Evolutionary conservation across 2,797 vertebrate species (phyloP).

Genomic region (Gymnothorax reevesii): DNA sequence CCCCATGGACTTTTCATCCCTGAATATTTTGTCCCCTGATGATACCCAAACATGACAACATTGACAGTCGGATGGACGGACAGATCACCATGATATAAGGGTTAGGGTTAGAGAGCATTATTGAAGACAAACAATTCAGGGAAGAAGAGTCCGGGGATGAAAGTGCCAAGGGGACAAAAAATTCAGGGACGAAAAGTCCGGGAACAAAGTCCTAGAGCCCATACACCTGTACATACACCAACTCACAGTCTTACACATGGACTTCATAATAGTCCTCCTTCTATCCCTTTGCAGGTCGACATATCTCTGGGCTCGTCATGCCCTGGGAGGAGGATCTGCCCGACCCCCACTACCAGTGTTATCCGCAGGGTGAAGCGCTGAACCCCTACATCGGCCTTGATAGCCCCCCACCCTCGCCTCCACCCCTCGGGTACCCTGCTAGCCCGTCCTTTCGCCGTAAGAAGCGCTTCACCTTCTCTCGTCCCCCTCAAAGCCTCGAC

Average conservation of each 20-base stretch:
- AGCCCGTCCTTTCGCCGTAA: conserved; percentile 77
- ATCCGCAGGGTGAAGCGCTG: conserved; percentile 85
- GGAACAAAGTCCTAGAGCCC: not conserved
- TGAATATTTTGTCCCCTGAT: too few relatives aligned
- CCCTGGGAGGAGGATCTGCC: conserved; percentile 79
- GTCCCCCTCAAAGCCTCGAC: conserved; percentile 83
- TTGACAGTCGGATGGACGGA: too few relatives aligned
- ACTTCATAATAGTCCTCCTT: not conserved
- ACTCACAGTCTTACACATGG: not conserved
- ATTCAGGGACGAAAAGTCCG: too few relatives aligned
- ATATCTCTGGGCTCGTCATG: conserved; percentile 63
- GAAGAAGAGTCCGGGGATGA: too few relatives aligned
- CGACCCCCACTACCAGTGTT: conserved; percentile 74
- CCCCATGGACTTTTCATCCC: not conserved
- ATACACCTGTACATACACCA: not conserved
- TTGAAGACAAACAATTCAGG: too few relatives aligned
- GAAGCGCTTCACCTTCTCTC: conserved; percentile 92
- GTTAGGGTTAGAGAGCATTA: too few relatives aligned
- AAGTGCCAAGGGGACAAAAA: too few relatives aligned
- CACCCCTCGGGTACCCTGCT: conserved; percentile 66
- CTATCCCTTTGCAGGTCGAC: conserved; percentile 57
- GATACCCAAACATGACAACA: too few relatives aligned
- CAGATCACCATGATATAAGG: too few relatives aligned
- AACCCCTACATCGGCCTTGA: conserved; percentile 96
- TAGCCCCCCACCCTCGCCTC: conserved; percentile 85